Conservation (phyloP, 2,113 vertebrate species). For the human (Homo sapiens) region DNA sequence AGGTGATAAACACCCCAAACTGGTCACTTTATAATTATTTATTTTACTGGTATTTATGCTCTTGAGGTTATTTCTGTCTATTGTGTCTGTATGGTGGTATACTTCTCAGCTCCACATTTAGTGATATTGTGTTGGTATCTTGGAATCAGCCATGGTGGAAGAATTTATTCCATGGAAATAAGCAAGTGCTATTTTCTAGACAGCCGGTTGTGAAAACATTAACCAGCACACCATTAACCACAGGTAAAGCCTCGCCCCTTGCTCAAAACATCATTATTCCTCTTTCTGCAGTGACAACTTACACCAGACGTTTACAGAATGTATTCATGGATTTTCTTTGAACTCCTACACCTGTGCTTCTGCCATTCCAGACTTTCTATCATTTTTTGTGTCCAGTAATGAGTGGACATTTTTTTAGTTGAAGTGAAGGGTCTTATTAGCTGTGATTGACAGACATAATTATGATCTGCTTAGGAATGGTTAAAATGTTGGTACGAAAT, state of each 20-base stretch:
- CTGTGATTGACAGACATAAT: slow-evolving; percentile 77
- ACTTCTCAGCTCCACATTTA: accelerated
- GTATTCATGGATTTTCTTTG: not conserved
- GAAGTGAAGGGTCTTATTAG: slow-evolving; percentile 64
- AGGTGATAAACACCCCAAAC: not conserved
- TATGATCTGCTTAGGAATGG: slow-evolving; percentile 63
- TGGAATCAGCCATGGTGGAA: not conserved
- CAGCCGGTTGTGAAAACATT: not conserved
- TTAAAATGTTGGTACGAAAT: slow-evolving; percentile 72
- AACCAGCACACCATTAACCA: not conserved
- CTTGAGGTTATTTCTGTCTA: not conserved
- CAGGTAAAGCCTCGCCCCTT: not conserved
- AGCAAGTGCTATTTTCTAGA: not conserved
- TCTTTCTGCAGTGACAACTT: not conserved
- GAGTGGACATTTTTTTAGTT: slow-evolving; percentile 60
- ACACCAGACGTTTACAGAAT: not conserved
- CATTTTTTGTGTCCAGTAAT: not conserved
- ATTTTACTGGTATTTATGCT: not conserved
- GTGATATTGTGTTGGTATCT: no score
- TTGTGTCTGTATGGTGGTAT: accelerated
- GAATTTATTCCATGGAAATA: not conserved
- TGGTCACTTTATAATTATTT: not conserved
- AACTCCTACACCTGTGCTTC: not conserved
- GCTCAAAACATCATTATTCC: not conserved
- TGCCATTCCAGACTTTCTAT: not conserved